Evolutionary conservation across 2,888 invertebrate species (phyloP), one percentile per base, ranked within the genome.

Genomic region (Phasia obesa): DNA sequence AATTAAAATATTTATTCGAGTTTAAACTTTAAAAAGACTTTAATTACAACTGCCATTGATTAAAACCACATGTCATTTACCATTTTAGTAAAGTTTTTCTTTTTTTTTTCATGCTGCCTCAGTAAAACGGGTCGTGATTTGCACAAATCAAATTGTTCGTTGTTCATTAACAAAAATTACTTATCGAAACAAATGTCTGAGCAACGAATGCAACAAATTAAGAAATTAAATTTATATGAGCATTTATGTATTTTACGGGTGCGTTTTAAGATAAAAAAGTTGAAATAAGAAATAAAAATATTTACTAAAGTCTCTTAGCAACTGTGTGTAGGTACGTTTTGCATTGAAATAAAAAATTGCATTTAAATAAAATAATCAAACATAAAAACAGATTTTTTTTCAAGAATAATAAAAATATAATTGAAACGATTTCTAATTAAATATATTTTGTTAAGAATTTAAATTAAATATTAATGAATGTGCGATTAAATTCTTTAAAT

Each of bases 221-320:
- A 60, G 35, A 31, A 23, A 15, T 57, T 23, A 74, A 55, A 9
- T 76, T 73, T 53, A 77, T 77, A 62, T 67, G 70, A 71, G 47
- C 53, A 47, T 76, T 81, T 74, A 25, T 69, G 51, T 51, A 53
- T 42, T 70, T 71, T 62, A 74, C 79, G 79, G 79, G 73, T 80
- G 79, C 60, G 73, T 74, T 79, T 71, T 70, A 27, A 71, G 38
- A 73, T 27, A 67, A 44, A 73, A 44, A 5, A 23, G 38, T 55
- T 71, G 13, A 42, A 42, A 60, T 4, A 3, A 35, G 11, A 9
- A 62, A 11, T 38, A 73, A 60, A 62, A 47, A 15, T 60, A 44
- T 62, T 57, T 21, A 51, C 51, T 49, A 27, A n/a, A 49, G 38
- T 19, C 57, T 15, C 27, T 64, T 35, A 49, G 11, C 23, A 42